phyloP scores from a whole-genome alignment of 2,113 vertebrate species.

The Pipa parva region DNA sequence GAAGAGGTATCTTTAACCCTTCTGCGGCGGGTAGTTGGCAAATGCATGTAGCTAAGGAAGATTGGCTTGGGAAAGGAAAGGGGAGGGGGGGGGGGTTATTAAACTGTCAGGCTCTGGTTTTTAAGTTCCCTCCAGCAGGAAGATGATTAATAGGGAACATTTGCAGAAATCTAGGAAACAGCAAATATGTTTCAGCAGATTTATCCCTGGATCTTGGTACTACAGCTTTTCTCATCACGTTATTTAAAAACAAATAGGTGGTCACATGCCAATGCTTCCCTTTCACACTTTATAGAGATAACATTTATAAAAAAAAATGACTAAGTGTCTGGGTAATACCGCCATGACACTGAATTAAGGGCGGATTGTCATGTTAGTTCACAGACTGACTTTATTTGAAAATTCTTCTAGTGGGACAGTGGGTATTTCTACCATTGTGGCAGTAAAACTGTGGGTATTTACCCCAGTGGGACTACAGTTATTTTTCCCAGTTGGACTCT shows the following conservation, averaged over 20 bases:
- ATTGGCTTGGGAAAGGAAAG: background rate
- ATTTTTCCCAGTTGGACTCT: no score
- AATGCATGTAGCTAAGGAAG: background rate
- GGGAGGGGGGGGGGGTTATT: background rate
- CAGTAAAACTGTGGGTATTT: no score
- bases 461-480: no score
- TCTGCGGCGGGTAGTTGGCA: background rate
- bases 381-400: no score
- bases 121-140: background rate
- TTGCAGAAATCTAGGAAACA: background rate
- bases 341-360: no score
- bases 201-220: background rate
- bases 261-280: background rate
- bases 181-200: background rate
- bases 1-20: slow-evolving; percentile 31
- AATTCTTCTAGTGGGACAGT: no score
- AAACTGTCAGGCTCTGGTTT: background rate
- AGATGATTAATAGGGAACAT: slow-evolving; percentile 1
- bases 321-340: no score
- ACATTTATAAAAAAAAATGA: no score
- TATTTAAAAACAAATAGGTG: background rate
- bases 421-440: no score
- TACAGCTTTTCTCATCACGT: background rate
- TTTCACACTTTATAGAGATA: no score
- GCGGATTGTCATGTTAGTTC: no score